Conservation (phyloP, 2,113 vertebrate species). For the Vimba vimba region DNA sequence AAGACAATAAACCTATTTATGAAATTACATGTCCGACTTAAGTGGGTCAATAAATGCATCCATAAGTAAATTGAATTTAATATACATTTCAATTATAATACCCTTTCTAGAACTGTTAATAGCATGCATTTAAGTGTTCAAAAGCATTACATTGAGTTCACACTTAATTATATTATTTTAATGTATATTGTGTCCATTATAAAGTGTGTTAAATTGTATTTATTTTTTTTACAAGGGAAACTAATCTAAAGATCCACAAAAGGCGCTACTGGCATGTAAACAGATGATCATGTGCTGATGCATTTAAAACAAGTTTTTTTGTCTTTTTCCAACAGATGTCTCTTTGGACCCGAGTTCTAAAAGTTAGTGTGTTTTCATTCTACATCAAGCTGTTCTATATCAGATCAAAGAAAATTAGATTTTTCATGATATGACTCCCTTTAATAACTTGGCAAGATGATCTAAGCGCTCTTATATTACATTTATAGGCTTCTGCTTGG, state of each 20-base stretch:
- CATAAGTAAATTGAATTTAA: too few relatives aligned
- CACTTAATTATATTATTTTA: neutral
- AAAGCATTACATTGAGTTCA: neutral
- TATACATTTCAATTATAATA: too few relatives aligned
- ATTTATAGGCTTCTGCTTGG: neutral
- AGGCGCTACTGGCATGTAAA: neutral
- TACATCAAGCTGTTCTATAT: neutral
- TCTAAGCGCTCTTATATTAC: constrained; percentile 2
- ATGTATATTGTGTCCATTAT: too few relatives aligned
- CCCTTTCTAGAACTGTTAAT: too few relatives aligned
- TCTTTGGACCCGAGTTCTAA: neutral
- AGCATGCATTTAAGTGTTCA: too few relatives aligned
- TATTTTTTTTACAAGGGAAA: neutral
- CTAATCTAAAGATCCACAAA: neutral
- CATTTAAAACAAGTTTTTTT: too few relatives aligned
- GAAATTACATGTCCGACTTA: too few relatives aligned
- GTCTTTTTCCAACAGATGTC: neutral
- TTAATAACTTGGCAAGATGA: neutral
- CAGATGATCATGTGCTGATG: too few relatives aligned
- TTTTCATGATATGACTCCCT: neutral
- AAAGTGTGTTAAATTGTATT: too few relatives aligned
- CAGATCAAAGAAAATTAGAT: neutral
- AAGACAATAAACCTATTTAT: too few relatives aligned
- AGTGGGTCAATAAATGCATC: too few relatives aligned
- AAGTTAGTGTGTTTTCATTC: neutral